Evolutionary conservation across 2,888 invertebrate species (phyloP).

Genomic region (Chloroclystis v-ata): DNA sequence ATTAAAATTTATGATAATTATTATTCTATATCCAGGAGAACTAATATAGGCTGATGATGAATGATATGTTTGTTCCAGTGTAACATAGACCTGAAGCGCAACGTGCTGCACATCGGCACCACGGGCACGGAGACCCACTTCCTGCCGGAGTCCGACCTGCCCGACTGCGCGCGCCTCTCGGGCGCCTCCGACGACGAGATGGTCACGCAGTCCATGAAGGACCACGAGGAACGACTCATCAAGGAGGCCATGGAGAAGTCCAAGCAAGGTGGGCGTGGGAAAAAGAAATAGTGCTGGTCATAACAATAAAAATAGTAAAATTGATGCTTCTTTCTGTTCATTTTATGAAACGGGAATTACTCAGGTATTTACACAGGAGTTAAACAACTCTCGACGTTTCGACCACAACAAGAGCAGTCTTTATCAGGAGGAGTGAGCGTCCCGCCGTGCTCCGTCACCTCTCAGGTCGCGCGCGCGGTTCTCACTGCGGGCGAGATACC

Average conservation of each 20-base stretch:
- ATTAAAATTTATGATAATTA: too few species aligned
- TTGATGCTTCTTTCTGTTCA: constrained; percentile 15
- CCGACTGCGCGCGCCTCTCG: constrained; percentile 88
- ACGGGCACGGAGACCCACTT: constrained; percentile 95
- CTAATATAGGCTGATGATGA: too few species aligned
- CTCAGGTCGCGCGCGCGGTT: too few species aligned
- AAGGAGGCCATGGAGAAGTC: constrained; percentile 86
- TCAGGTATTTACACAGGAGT: too few species aligned
- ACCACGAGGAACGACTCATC: constrained; percentile 83
- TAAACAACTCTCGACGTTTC: too few species aligned
- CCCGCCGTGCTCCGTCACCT: too few species aligned
- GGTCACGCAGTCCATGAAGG: constrained; percentile 62
- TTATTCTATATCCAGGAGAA: too few species aligned
- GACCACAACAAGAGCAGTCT: too few species aligned
- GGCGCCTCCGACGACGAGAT: constrained; percentile 82
- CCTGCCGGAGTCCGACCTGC: constrained; percentile 82
- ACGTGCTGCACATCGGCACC: constrained; percentile 94
- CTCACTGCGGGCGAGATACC: too few species aligned
- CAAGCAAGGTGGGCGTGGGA: constrained; percentile 73
- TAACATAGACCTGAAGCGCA: constrained; percentile 92
- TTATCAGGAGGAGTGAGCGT: too few species aligned
- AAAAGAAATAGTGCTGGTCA: constrained; percentile 48
- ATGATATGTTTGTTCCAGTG: constrained; percentile 85
- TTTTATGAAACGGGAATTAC: too few species aligned
- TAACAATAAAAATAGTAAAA: constrained; percentile 54